Base-by-base conservation (phyloP, 2,888 invertebrate genomes). In the Heliconius ethilla region DNA sequence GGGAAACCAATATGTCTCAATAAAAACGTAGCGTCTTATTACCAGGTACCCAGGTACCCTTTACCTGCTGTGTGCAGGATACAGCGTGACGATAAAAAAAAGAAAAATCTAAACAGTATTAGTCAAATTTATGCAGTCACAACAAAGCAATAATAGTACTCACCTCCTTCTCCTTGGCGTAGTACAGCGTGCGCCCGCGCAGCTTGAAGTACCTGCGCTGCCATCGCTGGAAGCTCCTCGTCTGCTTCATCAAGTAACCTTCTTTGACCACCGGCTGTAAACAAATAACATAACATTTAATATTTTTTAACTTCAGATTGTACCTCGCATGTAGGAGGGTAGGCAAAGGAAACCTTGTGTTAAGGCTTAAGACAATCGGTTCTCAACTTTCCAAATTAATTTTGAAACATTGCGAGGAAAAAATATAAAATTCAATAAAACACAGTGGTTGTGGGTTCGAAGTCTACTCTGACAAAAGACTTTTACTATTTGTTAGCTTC, bases 81-180 rank as follows among this genome's bases (percentile, higher is more conserved):
- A 55, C 55, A 55, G 9, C 9, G 55, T 55, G 55, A 55, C 7
- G 55, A 22, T 55, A 11, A 10, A n/a, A 59, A n/a, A 51, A 3
- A 51, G 18, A 18, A 3, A 51, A 51, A 51, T 22, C 51, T 22
- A 18, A 7, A 6, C 33, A 33, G 9, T 33, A 9, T 3, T 51
- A 51, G 51, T 22, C 7, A 51, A 51, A 51, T 22, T 18, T 18
- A 7, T 6, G 18, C 7, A 51, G 18, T 22, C 18, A 51, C 18
- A 51, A 59, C 11, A 67, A 67, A 37, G 13, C 22, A 67, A 29
- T 18, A 29, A 29, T 5, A 63, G 40, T 63, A 91, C 96, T 95
- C 88, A 98, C 98, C 95, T 97, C 97, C 83, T 96, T 96, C 93
- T 97, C 96, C 94, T 98, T 98, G 88, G 97, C 97, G 94, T 98